Percentiles rank a stretch among this genome's conserved stretches.
Conservation (phyloP, 2,797 vertebrate genomes). For the Syngnathus acus region DNA sequence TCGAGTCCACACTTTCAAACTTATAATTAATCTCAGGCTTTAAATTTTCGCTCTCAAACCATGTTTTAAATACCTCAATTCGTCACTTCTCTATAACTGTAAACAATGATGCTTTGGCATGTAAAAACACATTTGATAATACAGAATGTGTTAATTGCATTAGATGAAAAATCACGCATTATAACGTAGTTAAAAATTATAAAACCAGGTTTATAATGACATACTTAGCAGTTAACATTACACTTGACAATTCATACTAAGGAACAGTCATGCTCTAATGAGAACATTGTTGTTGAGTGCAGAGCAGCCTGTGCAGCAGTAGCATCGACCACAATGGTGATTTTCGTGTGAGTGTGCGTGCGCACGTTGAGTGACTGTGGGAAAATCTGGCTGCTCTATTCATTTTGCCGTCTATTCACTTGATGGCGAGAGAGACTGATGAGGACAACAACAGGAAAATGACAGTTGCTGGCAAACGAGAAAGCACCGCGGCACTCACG, state of each 20-base stretch:
- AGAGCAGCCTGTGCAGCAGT: constrained; percentile 67
- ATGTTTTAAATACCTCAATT: background rate
- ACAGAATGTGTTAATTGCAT: background rate
- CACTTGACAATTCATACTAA: constrained; percentile 72
- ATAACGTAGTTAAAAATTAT: background rate
- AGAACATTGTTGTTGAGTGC: constrained; percentile 94
- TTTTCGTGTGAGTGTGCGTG: constrained; percentile 77
- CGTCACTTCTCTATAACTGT: background rate
- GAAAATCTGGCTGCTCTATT: constrained; percentile 99
- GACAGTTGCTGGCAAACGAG: constrained; percentile 90
- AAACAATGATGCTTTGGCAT: background rate
- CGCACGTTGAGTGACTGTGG: constrained; percentile 94
- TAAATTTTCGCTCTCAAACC: background rate
- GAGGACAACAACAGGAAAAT: constrained; percentile 91
- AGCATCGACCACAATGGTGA: constrained; percentile 82
- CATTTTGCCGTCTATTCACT: constrained; percentile 85
- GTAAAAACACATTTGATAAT: background rate
- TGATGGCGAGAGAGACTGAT: constrained; percentile 97
- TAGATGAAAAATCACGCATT: background rate
- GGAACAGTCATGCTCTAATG: constrained; percentile 92
- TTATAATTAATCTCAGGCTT: background rate
- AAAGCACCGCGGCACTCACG: constrained; percentile 80
- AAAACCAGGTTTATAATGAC: background rate
- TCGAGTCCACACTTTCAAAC: background rate
- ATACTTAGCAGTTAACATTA: background rate